Evolutionary conservation across 2,888 invertebrate genomes (phyloP).

Genomic region (Leptodirus hochenwartii): DNA sequence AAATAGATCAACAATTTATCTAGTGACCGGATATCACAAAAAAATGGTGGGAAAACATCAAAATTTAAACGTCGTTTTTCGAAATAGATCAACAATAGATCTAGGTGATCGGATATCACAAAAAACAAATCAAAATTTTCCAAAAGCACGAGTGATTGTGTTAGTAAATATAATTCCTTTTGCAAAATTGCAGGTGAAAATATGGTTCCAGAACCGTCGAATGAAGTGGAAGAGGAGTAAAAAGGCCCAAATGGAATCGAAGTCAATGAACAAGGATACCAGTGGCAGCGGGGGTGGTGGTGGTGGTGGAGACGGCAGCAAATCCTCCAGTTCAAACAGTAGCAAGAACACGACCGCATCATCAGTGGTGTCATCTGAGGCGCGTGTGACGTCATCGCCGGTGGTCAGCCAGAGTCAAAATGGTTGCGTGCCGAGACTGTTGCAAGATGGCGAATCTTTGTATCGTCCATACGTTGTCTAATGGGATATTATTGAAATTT

Average conservation of each 20-base stretch:
- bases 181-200: conserved; percentile 75
- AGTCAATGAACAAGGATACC: conserved; percentile 22
- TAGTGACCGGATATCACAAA: too few species aligned
- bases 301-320: not conserved
- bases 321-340: conserved; percentile 3
- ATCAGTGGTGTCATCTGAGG: too few species aligned
- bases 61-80: too few species aligned
- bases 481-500: conserved; percentile 14
- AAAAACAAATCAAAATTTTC: too few species aligned
- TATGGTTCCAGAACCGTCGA: conserved; percentile 96
- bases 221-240: conserved; percentile 99
- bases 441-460: conserved; percentile 26
- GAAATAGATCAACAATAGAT: too few species aligned
- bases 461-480: conserved; percentile 32
- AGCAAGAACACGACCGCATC: too few species aligned
- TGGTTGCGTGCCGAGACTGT: conserved; percentile 17
- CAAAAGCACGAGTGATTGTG: too few species aligned
- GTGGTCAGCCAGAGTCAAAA: conserved; percentile 10
- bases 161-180: too few species aligned
- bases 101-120: too few species aligned
- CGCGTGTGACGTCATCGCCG: conserved; percentile 4
- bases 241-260: conserved; percentile 83
- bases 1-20: too few species aligned
- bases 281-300: not conserved
- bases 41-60: too few species aligned